A percentile compares a stretch with the other conserved stretches of the same genome.
Evolutionary conservation across 2,888 invertebrate species (phyloP).

Genomic region (Perizoma flavofasciatum): DNA sequence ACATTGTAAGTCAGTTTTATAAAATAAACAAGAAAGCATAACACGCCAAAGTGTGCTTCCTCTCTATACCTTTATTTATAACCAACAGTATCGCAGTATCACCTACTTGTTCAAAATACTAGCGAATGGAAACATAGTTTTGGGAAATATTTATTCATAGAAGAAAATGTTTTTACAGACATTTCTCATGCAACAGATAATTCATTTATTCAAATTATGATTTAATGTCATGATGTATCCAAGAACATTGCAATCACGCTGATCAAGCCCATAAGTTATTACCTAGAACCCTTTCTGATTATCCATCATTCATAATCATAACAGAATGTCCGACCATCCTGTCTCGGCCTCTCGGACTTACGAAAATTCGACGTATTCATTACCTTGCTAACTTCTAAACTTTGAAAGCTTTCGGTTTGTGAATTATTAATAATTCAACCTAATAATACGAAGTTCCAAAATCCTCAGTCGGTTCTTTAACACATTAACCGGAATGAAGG

Average conservation of each 20-base stretch:
- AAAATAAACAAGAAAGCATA: no score
- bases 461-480: conserved; percentile 46
- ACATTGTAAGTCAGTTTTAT: no score
- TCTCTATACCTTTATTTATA: no score
- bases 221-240: neutral
- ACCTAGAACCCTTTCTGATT: conserved; percentile 19
- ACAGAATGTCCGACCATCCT: conserved; percentile 46
- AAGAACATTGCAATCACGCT: conserved; percentile 18
- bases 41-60: no score
- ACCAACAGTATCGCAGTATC: no score
- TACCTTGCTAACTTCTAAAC: conserved; percentile 65
- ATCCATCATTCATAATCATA: conserved; percentile 48
- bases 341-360: conserved; percentile 47
- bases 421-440: conserved; percentile 63
- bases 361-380: conserved; percentile 56
- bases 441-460: conserved; percentile 67
- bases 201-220: no score
- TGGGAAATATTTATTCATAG: no score
- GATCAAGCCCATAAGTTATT: conserved; percentile 20
- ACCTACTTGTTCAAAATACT: no score
- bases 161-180: no score
- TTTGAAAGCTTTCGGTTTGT: conserved; percentile 71
- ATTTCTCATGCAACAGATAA: no score
- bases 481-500: conserved; percentile 18
- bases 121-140: no score